Evolutionary conservation across 2,113 vertebrate species (phyloP).

Genomic region (Paradoxurus hermaphroditus): DNA sequence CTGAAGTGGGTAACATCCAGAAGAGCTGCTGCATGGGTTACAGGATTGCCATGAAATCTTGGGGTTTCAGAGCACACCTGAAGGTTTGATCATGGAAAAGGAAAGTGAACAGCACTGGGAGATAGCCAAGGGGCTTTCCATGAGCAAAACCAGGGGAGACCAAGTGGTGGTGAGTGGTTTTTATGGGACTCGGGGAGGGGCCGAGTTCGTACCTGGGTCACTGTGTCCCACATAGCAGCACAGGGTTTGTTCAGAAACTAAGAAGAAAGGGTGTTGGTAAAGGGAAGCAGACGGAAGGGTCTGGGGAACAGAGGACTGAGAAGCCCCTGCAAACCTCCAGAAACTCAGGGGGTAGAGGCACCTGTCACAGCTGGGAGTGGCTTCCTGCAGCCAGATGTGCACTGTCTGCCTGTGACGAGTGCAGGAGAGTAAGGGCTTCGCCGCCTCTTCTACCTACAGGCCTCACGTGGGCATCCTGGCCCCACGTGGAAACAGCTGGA

Average conservation of each 20-base stretch:
- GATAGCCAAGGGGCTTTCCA: background rate
- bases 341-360: background rate
- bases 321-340: background rate
- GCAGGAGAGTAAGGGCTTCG: background rate
- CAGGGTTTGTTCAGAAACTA: background rate
- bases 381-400: background rate
- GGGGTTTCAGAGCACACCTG: background rate
- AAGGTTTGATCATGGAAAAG: background rate
- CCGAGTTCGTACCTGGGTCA: background rate
- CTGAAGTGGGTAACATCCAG: background rate
- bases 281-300: background rate
- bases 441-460: background rate
- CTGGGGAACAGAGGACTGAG: background rate
- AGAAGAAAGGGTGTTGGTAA: background rate
- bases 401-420: background rate
- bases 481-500: background rate
- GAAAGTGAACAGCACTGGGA: background rate
- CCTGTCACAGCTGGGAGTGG: background rate
- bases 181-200: background rate
- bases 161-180: background rate
- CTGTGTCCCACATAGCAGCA: background rate
- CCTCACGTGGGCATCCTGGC: accelerated
- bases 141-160: background rate
- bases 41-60: background rate
- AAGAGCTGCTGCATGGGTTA: background rate